Conservation (phyloP, 2,113 vertebrate genomes). For the Corythornis vintsioides region DNA sequence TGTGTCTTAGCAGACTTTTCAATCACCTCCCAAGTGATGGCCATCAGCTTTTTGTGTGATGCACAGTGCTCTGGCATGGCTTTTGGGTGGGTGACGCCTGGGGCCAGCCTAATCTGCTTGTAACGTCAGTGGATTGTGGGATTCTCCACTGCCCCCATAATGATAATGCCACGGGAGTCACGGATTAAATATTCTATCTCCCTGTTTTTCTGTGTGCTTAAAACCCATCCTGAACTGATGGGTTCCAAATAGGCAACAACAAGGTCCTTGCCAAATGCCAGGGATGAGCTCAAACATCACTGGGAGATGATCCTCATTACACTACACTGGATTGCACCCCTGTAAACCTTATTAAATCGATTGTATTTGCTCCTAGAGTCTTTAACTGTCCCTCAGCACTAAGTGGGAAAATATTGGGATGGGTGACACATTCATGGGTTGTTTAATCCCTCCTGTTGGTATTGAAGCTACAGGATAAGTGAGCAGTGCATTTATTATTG, state of each 20-base stretch:
- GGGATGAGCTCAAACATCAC: not conserved
- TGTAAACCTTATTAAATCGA: not conserved
- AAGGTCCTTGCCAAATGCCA: slow-evolving; percentile 16
- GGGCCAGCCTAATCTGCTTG: slow-evolving; percentile 34
- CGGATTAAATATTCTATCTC: slow-evolving; percentile 11
- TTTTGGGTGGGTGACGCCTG: not conserved
- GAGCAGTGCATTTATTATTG: not conserved
- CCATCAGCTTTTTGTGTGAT: not conserved
- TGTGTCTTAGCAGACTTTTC: slow-evolving; percentile 16
- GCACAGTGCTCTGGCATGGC: not conserved
- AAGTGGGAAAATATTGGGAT: not conserved
- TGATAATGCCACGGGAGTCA: not conserved
- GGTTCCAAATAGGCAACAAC: not conserved
- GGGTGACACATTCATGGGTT: not conserved
- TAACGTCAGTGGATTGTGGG: not conserved
- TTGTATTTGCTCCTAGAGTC: not conserved
- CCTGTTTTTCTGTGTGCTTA: not conserved
- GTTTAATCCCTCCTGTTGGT: not conserved
- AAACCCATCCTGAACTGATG: not conserved
- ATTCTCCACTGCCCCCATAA: not conserved
- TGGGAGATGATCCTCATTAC: not conserved
- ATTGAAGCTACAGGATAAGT: not conserved
- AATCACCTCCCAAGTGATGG: not conserved
- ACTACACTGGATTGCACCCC: fast-evolving
- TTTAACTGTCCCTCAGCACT: not conserved